Conservation (phyloP, 2,797 vertebrate genomes). For the Intellagama lesueurii region DNA sequence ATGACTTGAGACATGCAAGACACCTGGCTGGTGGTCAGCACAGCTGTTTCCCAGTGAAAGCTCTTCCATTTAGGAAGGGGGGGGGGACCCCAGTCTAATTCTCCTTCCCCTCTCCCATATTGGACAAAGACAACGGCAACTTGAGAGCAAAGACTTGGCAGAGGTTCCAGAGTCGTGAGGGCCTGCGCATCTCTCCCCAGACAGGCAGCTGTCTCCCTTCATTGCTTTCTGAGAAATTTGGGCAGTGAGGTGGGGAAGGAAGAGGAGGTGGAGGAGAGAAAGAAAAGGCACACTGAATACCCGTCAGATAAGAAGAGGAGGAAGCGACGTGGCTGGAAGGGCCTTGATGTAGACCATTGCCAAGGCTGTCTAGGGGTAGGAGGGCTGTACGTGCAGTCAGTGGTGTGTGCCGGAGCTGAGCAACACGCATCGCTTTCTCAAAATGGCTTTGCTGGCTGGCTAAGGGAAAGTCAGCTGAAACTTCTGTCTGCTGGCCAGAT, state of each 20-base stretch:
- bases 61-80: not conserved
- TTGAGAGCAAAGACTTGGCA: slow-evolving; percentile 33
- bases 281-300: not conserved
- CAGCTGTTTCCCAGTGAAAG: slow-evolving; percentile 4
- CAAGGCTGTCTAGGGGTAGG: slow-evolving; percentile 59
- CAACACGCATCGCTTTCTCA: slow-evolving; percentile 26
- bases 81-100: slow-evolving; percentile 5
- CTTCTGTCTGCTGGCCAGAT: slow-evolving; percentile 26
- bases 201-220: slow-evolving; percentile 45
- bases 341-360: slow-evolving; percentile 44
- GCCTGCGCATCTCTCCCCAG: slow-evolving; percentile 30
- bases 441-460: slow-evolving; percentile 36
- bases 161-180: slow-evolving; percentile 14
- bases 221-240: slow-evolving; percentile 1
- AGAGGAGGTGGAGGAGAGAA: not conserved
- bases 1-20: not conserved
- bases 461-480: slow-evolving; percentile 38
- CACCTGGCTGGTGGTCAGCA: slow-evolving; percentile 3
- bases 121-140: slow-evolving; percentile 21
- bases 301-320: slow-evolving; percentile 35
- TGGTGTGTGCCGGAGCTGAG: slow-evolving; percentile 52
- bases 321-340: not conserved
- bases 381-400: slow-evolving; percentile 70
- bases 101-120: not conserved
- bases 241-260: not conserved